Conservation (phyloP, 2,888 invertebrate genomes). For the Dasysyrphus tricinctus region DNA sequence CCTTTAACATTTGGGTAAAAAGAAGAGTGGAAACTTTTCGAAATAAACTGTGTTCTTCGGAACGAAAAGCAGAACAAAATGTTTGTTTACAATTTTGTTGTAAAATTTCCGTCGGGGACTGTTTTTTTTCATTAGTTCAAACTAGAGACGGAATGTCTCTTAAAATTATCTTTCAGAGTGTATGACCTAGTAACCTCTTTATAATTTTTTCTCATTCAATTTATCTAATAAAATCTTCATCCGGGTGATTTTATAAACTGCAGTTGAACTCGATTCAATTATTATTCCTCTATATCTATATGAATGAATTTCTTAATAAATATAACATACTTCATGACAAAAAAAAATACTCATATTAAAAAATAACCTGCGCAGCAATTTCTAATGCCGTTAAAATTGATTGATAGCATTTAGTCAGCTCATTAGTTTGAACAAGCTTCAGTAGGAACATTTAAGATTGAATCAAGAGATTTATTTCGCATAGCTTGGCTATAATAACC, state of each 20-base stretch:
- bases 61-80: too few relatives aligned
- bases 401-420: slow-evolving; percentile 52
- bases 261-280: not conserved
- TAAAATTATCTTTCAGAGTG: too few relatives aligned
- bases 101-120: too few relatives aligned
- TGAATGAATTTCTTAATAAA: not conserved
- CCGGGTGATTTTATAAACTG: not conserved
- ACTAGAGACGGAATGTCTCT: too few relatives aligned
- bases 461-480: slow-evolving; percentile 25
- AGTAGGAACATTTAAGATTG: slow-evolving; percentile 12
- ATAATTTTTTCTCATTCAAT: not conserved
- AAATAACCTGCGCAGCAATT: not conserved
- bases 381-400: slow-evolving; percentile 43
- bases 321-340: not conserved
- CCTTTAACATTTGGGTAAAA: too few relatives aligned
- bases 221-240: not conserved
- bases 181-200: not conserved
- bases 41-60: too few relatives aligned
- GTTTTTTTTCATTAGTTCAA: too few relatives aligned
- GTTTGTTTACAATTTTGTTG: too few relatives aligned
- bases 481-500: slow-evolving; percentile 17
- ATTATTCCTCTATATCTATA: not conserved
- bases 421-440: slow-evolving; percentile 40
- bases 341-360: not conserved
- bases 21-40: too few relatives aligned